These are phyloP conservation scores for Andrena hattorfiana DNA, from an alignment of 2,888 invertebrate species.

Conservation along the genomic window DNA sequence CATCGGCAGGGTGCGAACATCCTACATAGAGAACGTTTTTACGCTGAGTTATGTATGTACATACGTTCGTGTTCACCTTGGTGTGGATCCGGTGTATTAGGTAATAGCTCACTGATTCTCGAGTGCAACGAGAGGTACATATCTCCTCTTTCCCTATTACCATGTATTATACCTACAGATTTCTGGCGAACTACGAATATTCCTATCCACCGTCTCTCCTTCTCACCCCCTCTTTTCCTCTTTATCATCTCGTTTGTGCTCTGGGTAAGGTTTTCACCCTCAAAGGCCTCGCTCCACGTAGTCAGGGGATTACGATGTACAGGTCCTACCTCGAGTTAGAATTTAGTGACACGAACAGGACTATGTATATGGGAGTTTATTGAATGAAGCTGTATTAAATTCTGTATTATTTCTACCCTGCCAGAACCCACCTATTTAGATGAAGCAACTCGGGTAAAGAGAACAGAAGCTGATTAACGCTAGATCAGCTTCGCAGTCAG, in stretches of 20 bases:
- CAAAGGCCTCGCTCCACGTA: slow-evolving; percentile 71
- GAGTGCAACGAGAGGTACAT: slow-evolving; percentile 24
- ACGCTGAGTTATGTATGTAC: too few species aligned
- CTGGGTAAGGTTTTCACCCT: slow-evolving; percentile 69
- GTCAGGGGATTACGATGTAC: slow-evolving; percentile 74
- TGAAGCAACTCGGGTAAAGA: slow-evolving; percentile 56
- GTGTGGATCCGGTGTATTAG: neutral
- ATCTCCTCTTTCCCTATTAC: slow-evolving; percentile 58
- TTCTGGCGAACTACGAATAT: slow-evolving; percentile 60
- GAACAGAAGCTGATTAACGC: slow-evolving; percentile 56
- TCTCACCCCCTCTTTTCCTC: slow-evolving; percentile 24
- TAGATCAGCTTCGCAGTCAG: slow-evolving; percentile 54
- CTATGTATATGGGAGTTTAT: slow-evolving; percentile 71
- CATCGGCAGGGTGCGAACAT: too few species aligned
- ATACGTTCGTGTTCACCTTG: too few species aligned
- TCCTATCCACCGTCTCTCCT: neutral
- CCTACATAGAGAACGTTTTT: too few species aligned
- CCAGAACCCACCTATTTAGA: slow-evolving; percentile 53
- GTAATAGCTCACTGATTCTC: slow-evolving; percentile 44
- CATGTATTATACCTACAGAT: slow-evolving; percentile 62
- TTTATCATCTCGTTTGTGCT: slow-evolving; percentile 45
- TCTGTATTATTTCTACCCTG: slow-evolving; percentile 65
- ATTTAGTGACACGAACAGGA: slow-evolving; percentile 76
- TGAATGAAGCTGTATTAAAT: slow-evolving; percentile 80
- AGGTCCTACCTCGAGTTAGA: slow-evolving; percentile 79